Evolutionary conservation across 2,888 invertebrate species (phyloP).

Genomic region (Cinara cedri): DNA sequence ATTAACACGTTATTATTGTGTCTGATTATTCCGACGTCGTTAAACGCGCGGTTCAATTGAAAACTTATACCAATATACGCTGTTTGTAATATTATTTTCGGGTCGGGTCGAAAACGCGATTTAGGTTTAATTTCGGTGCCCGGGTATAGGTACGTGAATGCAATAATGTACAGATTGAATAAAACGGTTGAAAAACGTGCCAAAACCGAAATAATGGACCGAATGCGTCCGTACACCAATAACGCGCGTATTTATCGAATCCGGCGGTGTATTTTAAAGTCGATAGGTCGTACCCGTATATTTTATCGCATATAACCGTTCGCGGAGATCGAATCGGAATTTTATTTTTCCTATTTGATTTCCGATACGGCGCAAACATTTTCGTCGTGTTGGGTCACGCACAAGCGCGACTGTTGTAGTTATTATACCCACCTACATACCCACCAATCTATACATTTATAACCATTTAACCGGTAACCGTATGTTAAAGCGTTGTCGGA

Average conservation of each 20-base stretch:
- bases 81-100: no score
- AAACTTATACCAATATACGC: no score
- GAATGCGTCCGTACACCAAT: no score
- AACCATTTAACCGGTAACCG: not conserved
- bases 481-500: constrained; percentile 14
- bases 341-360: constrained; percentile 27
- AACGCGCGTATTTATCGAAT: no score
- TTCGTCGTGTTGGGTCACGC: not conserved
- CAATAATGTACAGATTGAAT: constrained; percentile 23
- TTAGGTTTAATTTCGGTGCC: no score
- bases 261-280: no score
- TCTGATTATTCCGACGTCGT: no score
- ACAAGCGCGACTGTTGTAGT: not conserved
- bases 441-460: no score
- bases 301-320: constrained; percentile 22
- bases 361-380: not conserved
- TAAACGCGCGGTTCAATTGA: no score
- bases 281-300: not conserved
- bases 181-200: constrained; percentile 8
- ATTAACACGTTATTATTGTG: no score
- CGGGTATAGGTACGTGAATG: no score
- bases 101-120: no score
- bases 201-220: constrained; percentile 20
- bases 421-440: not conserved
- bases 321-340: constrained; percentile 3